Evolutionary conservation across 1,140 invertebrate genomes (phyloP), one percentile per base, ranked within the genome.

Genomic region (Halotydeus destructor): DNA sequence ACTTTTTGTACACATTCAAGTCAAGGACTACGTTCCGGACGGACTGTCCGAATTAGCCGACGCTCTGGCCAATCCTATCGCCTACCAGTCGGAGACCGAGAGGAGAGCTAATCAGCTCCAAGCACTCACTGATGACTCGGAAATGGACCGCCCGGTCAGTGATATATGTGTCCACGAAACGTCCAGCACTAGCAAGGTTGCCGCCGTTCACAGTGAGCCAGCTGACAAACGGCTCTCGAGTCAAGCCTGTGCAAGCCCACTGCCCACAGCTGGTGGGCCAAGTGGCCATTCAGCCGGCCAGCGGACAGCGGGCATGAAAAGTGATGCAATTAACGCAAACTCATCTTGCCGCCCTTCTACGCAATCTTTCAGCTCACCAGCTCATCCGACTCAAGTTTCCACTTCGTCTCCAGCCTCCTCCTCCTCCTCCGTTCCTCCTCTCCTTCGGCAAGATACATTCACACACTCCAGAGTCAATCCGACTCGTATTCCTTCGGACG

Each of bases 1-100:
- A 22, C 63, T 99, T 12, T 89, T 98, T 59, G 70, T 96, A 22
- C 74, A 83, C 49, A 78, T 98, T 23, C 74, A 80, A 23, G 80
- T 97, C 11, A 94, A 93, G 53, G 84, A 89, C 57, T 99, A 97
- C 59, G 88, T 99, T 23, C 93, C 93, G 1, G 85, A 97, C 59
- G 83, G 73, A 47, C 68, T 81, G 36, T 82, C 78, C 45, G 85
- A 89, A 55, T 75, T 97, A 57, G 93, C 93, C 3, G 88, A 96
- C 59, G 89, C 89, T 3, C 60, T 98, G 43, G 86, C 86, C 8
- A 96, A 96, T 65, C 93, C 91, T 0, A 89, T 93, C 46, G 91
- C 93, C 55, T 94, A 89, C 62, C 81, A 94, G 58, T 88, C 79
- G 52, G 80, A 86, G 60, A 59, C 79, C 44, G 85, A 96, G 53